A percentile compares a stretch with the other conserved stretches of the same genome.
phyloP scores from a whole-genome alignment of 1,140 invertebrate genomes.

The Drosophila sproati region DNA sequence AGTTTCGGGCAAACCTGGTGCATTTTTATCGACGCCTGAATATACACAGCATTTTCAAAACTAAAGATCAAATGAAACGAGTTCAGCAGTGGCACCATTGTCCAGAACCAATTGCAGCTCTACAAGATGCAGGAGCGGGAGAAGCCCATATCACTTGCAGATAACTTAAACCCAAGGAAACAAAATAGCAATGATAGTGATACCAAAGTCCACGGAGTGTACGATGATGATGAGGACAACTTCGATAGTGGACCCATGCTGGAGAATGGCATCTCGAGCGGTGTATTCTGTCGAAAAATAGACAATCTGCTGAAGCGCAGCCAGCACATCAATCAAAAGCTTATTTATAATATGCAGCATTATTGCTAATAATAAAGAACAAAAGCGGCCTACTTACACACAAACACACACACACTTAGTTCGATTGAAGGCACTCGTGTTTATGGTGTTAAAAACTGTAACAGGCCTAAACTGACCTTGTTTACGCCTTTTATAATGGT shows the following conservation, averaged over 20 bases:
- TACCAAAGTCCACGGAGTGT: background rate
- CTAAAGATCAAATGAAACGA: background rate
- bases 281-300: conserved; percentile 32
- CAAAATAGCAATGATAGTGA: background rate
- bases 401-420: background rate
- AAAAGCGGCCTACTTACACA: background rate
- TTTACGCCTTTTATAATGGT: too few species aligned
- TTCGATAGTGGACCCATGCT: conserved; percentile 20
- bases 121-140: background rate
- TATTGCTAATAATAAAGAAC: conserved; percentile 27
- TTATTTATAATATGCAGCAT: background rate
- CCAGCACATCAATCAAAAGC: conserved; percentile 5
- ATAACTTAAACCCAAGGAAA: background rate
- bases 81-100: background rate
- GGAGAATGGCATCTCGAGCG: conserved; percentile 26
- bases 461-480: too few species aligned
- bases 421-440: too few species aligned
- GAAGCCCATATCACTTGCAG: background rate
- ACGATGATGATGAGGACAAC: conserved; percentile 1
- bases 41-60: background rate
- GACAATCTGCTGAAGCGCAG: conserved; percentile 20
- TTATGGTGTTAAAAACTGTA: too few species aligned
- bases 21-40: conserved; percentile 21
- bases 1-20: conserved; percentile 17
- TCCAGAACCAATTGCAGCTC: background rate